Evolutionary conservation across 2,797 vertebrate genomes (phyloP), one percentile per base, ranked within the genome.

Genomic region (Limnodromus scolopaceus): DNA sequence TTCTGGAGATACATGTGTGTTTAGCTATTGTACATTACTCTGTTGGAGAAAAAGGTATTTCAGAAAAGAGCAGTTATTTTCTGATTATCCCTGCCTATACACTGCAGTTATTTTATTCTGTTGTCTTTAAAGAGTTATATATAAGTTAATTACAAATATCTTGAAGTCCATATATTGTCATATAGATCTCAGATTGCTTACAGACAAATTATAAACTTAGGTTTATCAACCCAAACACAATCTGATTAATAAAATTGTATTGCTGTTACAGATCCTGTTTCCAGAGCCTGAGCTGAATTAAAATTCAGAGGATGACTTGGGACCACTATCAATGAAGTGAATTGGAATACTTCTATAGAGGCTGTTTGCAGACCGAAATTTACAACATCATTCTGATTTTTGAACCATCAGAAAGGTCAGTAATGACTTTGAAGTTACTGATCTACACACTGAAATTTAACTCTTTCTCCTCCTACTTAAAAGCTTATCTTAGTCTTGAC

Each of bases 241-340:
- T 15, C 49, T 96, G 66, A 92, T 89, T 91, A 88, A 88, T 89
- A 74, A 89, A 95, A 88, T 65, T 71, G 43, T 64, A 41, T 69
- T 89, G 17, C 38, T 76, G 43, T 71, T 87, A 74, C 22, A 45
- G 48, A 84, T 69, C 38, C 46, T 82, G 14, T 76, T 94, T 77
- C 25, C 6, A 16, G 48, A 69, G 27, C 39, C 60, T 92, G 79
- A 86, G 22, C 32, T 84, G 41, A 60, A 75, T 93, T 76, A 58
- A 46, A 92, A 89, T 63, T 66, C 46, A 63, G 51, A 91, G 16
- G 36, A 39, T 11, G 8, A 60, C 55, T 36, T 85, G 32, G 27
- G 49, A 41, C 53, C 43, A 8, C 28, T 74, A 28, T 82, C 51
- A 61, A 38, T 38, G 16, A 64, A 75, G 91, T 64, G 88, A 84